Evolutionary conservation across 2,797 vertebrate genomes (phyloP), one percentile per base, ranked within the genome.

Genomic region (Prunella strophiata): DNA sequence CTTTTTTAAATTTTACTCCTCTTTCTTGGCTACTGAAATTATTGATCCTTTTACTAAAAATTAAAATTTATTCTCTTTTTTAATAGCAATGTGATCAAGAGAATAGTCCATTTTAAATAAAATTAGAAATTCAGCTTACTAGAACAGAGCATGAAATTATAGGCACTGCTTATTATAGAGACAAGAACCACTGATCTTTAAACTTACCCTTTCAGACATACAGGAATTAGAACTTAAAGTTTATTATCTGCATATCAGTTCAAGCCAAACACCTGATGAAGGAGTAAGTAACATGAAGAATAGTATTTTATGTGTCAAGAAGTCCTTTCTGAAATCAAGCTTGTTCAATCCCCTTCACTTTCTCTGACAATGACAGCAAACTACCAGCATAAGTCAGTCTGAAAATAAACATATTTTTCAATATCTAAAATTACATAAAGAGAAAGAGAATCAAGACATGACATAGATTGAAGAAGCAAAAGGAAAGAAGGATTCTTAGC

Each of bases 171-270:
- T 52, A 59, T 82, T 85, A 65, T 36, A 95, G 42, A 82, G 51
- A 57, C 57, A 95, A 91, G 85, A 96, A 47, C 50, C 51, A 88
- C 30, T 82, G 72, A 94, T 94, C 65, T 76, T 94, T 88, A 96
- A 94, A 85, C 48, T 85, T 58, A 77, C 5, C 20, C 50, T 95
- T 92, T 85, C 89, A 84, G 63, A 48, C 38, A 59, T 73, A 80
- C 70, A 65, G 38, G 19, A 7, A 78, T 52, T 66, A 55, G 71
- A 8, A 63, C 59, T 36, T 90, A 96, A 84, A 57, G 36, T 91
- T 96, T 96, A 94, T 95, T 95, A 94, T 23, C 55, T 36, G 55
- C 23, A 17, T 10, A 93, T 92, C 76, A 93, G 71, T 76, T 95
- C 89, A 96, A 94, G 92, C 73, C 51, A 93, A 76, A 52, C 79